Evolutionary conservation across 2,888 invertebrate species (phyloP).

Genomic region (Nomada fabriciana): DNA sequence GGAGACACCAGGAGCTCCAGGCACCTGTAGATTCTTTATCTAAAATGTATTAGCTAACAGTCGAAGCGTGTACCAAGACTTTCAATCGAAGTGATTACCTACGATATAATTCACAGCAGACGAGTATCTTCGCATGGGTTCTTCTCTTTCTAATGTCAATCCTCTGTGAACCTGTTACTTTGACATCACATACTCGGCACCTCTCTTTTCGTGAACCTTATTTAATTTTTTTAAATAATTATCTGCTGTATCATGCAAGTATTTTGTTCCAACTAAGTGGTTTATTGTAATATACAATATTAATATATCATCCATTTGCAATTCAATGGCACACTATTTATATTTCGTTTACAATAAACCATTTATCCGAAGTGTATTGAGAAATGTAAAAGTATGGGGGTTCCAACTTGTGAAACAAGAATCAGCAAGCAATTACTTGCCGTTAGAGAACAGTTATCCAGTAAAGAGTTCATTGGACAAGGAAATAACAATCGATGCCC

Average conservation of each 20-base stretch:
- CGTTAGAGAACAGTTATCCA: not conserved
- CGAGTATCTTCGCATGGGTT: no score
- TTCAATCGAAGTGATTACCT: not conserved
- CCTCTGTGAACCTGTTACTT: no score
- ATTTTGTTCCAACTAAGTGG: no score
- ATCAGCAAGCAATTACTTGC: not conserved
- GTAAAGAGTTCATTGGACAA: not conserved
- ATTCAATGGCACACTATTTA: no score
- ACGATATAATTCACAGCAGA: not conserved
- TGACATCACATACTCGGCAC: not conserved
- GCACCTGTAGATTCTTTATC: slow-evolving; percentile 23
- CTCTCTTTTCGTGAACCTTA: not conserved
- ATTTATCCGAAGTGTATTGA: no score
- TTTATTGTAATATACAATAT: no score
- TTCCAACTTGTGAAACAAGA: no score
- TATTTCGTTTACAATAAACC: no score
- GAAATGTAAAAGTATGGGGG: no score
- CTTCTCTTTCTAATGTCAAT: no score
- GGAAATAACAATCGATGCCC: slow-evolving; percentile 36
- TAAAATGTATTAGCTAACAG: slow-evolving; percentile 14
- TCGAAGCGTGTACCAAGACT: not conserved
- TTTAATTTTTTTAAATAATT: not conserved
- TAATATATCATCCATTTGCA: no score
- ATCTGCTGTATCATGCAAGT: no score
- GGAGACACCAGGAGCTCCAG: not conserved